These are phyloP conservation scores for Bovichtus variegatus DNA, from an alignment of 2,797 vertebrate genomes.

Conservation along the genomic window DNA sequence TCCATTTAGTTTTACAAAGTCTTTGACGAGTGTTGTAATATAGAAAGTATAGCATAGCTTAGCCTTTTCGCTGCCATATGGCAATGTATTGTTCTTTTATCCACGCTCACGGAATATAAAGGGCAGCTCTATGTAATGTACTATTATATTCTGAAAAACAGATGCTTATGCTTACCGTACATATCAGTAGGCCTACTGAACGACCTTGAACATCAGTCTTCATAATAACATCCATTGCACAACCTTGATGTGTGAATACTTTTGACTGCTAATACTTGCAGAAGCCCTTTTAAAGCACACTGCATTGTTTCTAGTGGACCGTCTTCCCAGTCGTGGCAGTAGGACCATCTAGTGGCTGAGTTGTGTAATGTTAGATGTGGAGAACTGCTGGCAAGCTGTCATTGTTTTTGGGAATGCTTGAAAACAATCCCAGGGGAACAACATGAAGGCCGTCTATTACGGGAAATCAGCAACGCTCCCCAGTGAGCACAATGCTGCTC, in stretches of 20 bases:
- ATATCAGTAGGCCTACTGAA: background rate
- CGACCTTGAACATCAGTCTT: conserved; percentile 5
- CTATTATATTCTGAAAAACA: background rate
- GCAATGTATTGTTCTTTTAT: background rate
- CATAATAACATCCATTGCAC: conserved; percentile 4
- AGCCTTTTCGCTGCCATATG: conserved; percentile 2
- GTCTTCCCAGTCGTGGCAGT: conserved; percentile 23
- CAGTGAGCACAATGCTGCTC: conserved; percentile 43
- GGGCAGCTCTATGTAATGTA: background rate
- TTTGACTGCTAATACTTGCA: background rate
- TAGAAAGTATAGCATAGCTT: conserved; percentile 27
- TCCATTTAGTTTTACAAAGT: conserved; percentile 48
- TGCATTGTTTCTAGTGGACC: background rate
- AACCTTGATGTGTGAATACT: background rate
- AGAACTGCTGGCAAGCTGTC: conserved; percentile 7
- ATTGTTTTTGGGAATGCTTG: conserved; percentile 19
- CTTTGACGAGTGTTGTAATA: conserved; percentile 21
- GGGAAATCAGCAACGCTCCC: conserved; percentile 20
- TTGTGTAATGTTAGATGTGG: conserved; percentile 10
- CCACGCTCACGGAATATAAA: conserved; percentile 6
- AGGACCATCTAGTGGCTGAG: conserved; percentile 73
- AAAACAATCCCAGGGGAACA: background rate
- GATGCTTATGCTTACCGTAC: background rate
- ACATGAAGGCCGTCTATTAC: conserved; percentile 3
- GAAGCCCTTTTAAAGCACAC: background rate